These are phyloP conservation scores for Agrochola macilenta DNA, from an alignment of 2,888 invertebrate genomes.

Conservation along the genomic window DNA sequence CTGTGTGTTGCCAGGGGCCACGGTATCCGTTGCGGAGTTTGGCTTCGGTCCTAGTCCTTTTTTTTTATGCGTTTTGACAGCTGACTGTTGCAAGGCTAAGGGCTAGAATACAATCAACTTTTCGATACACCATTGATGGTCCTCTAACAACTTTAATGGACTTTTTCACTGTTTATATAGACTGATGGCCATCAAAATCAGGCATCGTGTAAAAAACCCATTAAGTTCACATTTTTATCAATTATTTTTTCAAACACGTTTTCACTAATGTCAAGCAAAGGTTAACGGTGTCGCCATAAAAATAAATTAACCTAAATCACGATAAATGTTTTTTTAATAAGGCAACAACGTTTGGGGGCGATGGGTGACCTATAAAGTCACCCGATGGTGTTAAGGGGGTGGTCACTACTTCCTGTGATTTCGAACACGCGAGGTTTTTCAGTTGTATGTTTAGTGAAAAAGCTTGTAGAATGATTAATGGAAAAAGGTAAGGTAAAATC, in stretches of 20 bases:
- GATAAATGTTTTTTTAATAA: slow-evolving; percentile 58
- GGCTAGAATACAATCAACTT: neutral
- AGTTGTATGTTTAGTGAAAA: slow-evolving; percentile 45
- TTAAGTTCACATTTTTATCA: slow-evolving; percentile 14
- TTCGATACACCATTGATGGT: neutral
- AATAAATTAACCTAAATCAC: slow-evolving; percentile 62
- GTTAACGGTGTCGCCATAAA: slow-evolving; percentile 55
- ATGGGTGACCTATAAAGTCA: slow-evolving; percentile 56
- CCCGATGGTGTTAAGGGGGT: slow-evolving; percentile 35
- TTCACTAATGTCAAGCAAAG: slow-evolving; percentile 49
- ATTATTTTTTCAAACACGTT: slow-evolving; percentile 36
- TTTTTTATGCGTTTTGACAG: no score
- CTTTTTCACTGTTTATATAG: neutral
- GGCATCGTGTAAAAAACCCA: slow-evolving; percentile 22
- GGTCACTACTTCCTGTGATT: slow-evolving; percentile 60
- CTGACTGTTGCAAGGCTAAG: no score
- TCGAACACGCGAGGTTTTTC: slow-evolving; percentile 60
- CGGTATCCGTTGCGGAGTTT: no score
- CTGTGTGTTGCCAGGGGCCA: no score
- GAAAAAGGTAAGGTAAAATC: slow-evolving; percentile 18
- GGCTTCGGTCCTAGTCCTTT: no score
- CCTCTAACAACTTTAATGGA: neutral
- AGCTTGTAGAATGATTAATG: slow-evolving; percentile 38
- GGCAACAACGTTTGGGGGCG: slow-evolving; percentile 38
- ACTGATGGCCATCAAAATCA: neutral